A percentile compares a stretch with the other conserved stretches of the same genome.
Conservation (phyloP, 2,888 invertebrate species). For the Agrochola lota region DNA sequence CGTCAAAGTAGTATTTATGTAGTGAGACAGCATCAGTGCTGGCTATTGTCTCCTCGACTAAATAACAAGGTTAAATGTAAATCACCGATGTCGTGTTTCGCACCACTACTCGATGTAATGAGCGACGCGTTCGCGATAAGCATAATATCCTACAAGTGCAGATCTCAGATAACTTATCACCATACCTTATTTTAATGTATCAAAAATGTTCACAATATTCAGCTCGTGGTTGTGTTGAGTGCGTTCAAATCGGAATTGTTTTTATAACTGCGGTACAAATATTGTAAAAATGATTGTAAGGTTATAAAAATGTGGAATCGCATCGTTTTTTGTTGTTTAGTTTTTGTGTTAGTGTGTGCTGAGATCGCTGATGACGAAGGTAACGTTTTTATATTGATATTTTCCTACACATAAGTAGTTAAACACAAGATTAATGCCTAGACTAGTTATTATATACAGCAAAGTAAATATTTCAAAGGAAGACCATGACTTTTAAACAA, state of each 20-base stretch:
- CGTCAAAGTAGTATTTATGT: constrained; percentile 15
- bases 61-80: constrained; percentile 72
- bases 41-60: constrained; percentile 44
- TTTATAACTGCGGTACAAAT: constrained; percentile 50
- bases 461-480: not conserved
- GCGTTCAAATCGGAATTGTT: constrained; percentile 38
- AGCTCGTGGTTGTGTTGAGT: constrained; percentile 51
- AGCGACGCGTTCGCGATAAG: constrained; percentile 78
- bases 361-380: constrained; percentile 69
- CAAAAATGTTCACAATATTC: constrained; percentile 70
- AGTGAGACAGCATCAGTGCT: constrained; percentile 23
- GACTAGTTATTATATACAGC: not conserved
- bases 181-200: constrained; percentile 74
- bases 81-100: constrained; percentile 67
- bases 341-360: constrained; percentile 73
- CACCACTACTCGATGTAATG: constrained; percentile 63
- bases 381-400: constrained; percentile 40
- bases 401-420: not conserved
- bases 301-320: constrained; percentile 74
- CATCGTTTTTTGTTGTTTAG: constrained; percentile 71
- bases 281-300: constrained; percentile 58
- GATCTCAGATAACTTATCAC: constrained; percentile 85
- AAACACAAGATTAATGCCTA: not conserved
- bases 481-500: not conserved
- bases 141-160: constrained; percentile 73